phyloP scores from a whole-genome alignment of 2,888 invertebrate genomes.

The Habrosyne pyritoides region DNA sequence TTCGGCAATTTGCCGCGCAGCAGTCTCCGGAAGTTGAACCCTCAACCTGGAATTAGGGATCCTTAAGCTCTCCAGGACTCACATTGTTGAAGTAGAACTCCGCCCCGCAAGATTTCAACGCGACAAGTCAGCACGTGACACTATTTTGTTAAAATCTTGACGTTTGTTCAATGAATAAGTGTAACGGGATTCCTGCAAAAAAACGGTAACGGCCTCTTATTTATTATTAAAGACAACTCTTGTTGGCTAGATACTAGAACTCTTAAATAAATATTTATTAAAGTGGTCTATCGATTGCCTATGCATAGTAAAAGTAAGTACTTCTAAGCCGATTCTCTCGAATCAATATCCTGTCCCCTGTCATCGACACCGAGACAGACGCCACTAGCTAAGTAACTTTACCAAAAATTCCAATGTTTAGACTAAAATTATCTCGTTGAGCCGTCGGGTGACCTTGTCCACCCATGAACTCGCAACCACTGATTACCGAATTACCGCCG shows the following conservation, averaged over 20 bases:
- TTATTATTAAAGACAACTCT: background rate
- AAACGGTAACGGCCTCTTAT: background rate
- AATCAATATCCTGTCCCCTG: background rate
- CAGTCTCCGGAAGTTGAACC: conserved; percentile 75
- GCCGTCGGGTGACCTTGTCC: conserved; percentile 68
- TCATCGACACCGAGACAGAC: background rate
- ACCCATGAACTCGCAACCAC: conserved; percentile 66
- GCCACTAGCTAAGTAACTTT: background rate
- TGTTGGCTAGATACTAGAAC: background rate
- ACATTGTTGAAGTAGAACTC: conserved; percentile 65
- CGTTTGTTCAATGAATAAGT: conserved; percentile 24
- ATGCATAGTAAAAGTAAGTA: too few species aligned
- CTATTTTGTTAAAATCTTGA: conserved; percentile 41
- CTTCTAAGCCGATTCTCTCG: too few species aligned
- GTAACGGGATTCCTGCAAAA: conserved; percentile 10
- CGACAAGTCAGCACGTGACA: conserved; percentile 73
- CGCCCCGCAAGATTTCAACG: conserved; percentile 68
- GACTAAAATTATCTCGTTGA: conserved; percentile 64
- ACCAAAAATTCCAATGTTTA: conserved; percentile 35
- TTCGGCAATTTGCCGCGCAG: conserved; percentile 78
- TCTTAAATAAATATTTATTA: too few species aligned
- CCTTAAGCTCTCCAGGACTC: conserved; percentile 72
- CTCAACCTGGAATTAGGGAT: conserved; percentile 73
- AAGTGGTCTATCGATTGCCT: too few species aligned
- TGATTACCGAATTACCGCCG: conserved; percentile 81